Evolutionary conservation across 2,113 vertebrate species (phyloP).

Genomic region (Dipodomys ordii): DNA sequence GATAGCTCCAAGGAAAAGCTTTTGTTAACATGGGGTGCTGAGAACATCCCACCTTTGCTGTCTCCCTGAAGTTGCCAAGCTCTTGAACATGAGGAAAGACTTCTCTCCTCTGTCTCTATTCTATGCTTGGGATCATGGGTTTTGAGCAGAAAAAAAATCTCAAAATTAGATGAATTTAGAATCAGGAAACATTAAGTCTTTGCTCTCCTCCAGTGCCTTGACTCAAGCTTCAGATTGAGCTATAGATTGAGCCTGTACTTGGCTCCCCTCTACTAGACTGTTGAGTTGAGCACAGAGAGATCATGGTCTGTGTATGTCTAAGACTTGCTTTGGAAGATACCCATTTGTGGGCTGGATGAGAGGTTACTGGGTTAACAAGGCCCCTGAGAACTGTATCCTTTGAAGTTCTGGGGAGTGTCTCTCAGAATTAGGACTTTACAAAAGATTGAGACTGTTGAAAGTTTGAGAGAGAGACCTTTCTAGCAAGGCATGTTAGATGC

Average conservation of each 20-base stretch:
- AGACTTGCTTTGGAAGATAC: not conserved
- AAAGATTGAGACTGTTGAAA: not conserved
- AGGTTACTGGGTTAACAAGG: not conserved
- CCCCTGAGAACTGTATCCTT: not conserved
- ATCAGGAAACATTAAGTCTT: not conserved
- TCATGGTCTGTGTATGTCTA: not conserved
- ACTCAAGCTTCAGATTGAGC: not conserved
- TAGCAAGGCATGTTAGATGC: accelerated
- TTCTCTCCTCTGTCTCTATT: not conserved
- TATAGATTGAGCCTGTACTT: not conserved
- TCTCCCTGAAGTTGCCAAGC: not conserved
- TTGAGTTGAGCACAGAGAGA: not conserved
- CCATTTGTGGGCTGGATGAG: not conserved
- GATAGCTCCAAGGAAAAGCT: not conserved
- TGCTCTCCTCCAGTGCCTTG: not conserved
- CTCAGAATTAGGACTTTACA: not conserved
- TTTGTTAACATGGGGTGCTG: not conserved
- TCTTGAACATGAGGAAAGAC: not conserved
- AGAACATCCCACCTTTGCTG: not conserved
- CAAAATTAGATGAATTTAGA: not conserved
- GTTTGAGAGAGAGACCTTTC: not conserved
- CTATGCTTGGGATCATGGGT: not conserved
- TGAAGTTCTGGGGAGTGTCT: not conserved
- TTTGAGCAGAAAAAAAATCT: not conserved
- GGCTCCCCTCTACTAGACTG: accelerated